These are phyloP conservation scores for Camptogramma bilineatum DNA, from an alignment of 2,888 invertebrate genomes.

Conservation along the genomic window DNA sequence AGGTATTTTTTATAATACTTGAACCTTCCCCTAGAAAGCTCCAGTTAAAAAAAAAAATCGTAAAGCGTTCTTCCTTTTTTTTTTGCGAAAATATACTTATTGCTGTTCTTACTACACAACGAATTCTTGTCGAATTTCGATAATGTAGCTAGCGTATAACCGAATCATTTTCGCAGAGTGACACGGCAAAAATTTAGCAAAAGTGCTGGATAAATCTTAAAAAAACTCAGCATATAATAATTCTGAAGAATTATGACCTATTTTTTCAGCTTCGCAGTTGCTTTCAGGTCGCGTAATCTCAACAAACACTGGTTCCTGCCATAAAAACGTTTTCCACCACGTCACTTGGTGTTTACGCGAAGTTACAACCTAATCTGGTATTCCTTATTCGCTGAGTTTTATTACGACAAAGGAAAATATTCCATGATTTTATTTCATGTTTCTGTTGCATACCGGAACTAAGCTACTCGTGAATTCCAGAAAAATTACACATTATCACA, in stretches of 20 bases:
- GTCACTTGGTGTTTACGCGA: slow-evolving; percentile 28
- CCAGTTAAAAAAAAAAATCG: too few species aligned
- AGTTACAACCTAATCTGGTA: slow-evolving; percentile 32
- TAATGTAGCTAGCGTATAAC: neutral
- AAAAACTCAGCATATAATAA: slow-evolving; percentile 6
- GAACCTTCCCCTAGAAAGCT: too few species aligned
- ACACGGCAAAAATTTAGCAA: neutral
- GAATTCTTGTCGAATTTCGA: neutral
- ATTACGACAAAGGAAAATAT: slow-evolving; percentile 24
- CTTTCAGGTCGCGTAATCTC: slow-evolving; percentile 27
- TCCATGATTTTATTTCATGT: slow-evolving; percentile 17
- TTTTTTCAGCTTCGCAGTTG: slow-evolving; percentile 17
- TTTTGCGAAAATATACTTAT: too few species aligned
- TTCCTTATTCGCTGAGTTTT: slow-evolving; percentile 34
- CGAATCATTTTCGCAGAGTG: too few species aligned
- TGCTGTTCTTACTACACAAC: too few species aligned
- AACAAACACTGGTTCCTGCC: slow-evolving; percentile 28
- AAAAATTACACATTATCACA: neutral
- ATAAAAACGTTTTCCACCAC: slow-evolving; percentile 32
- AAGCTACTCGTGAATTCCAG: neutral
- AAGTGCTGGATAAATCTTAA: neutral
- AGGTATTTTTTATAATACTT: too few species aligned
- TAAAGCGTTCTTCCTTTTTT: too few species aligned
- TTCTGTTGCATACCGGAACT: slow-evolving; percentile 5
- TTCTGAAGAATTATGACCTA: slow-evolving; percentile 17